Percentiles rank a stretch among this genome's conserved stretches.
Evolutionary conservation across 92 coral and sea anemone genomes (phyloP).

Genomic region (Bergia sp.): DNA sequence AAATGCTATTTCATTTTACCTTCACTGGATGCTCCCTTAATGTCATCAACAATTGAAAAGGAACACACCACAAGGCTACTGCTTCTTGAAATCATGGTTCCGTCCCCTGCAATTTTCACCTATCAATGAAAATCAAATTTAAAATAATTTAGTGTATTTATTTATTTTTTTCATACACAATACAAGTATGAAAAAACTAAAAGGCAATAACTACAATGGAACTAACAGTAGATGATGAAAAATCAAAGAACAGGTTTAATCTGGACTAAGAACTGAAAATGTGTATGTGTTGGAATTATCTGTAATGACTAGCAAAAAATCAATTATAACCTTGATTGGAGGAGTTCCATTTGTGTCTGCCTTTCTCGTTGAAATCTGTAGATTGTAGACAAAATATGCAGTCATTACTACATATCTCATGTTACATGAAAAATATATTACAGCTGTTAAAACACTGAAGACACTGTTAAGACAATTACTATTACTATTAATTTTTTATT

Average conservation of each 20-base stretch:
- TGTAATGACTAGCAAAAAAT: background rate
- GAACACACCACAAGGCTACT: conserved; percentile 1
- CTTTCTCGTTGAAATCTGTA: background rate
- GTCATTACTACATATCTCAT: no score
- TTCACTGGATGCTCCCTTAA: background rate
- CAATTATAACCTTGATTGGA: background rate
- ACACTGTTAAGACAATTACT: no score
- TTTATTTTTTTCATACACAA: background rate
- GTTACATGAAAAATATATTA: no score
- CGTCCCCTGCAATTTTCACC: background rate
- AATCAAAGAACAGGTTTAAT: background rate
- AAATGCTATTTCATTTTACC: background rate
- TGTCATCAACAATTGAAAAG: background rate
- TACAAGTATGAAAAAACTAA: background rate
- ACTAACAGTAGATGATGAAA: no score
- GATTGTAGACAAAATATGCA: background rate
- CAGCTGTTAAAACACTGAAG: no score
- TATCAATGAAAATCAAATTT: background rate
- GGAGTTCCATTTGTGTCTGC: background rate
- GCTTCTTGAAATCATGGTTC: background rate
- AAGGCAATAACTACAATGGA: background rate
- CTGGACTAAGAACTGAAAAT: background rate
- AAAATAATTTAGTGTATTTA: background rate
- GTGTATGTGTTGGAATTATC: background rate
- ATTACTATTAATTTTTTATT: no score